Evolutionary conservation across 2,888 invertebrate species (phyloP), one percentile per base, ranked within the genome.

Genomic region (Epinotia brunnichana): DNA sequence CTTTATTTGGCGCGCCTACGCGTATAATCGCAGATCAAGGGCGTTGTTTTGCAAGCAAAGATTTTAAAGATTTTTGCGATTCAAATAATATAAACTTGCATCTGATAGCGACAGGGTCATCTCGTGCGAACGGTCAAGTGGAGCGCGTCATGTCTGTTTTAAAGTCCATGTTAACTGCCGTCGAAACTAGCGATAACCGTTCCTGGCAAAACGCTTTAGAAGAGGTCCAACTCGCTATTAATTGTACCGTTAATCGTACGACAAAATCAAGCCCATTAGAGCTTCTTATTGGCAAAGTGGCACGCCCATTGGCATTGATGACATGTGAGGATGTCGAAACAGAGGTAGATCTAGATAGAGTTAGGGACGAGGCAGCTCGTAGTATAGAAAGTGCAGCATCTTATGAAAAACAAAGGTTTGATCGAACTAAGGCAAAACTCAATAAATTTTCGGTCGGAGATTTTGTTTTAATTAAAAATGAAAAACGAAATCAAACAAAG

Each of bases 401-500:
- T 3, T 73, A 75, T 19, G 76, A 77, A 0, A 78, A 78, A 39
- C 2, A 11, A 3, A 48, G 75, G 0, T 77, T 76, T 69, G 75
- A 77, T 21, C 24, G 11, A 9, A 75, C 48, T 4, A 78, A 77
- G 24, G 75, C 77, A 0, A 62, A 62, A 41, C 0, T 77, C 0
- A 15, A 53, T 1, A 69, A 53, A 0, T 78, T 77, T 68, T 13
- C 35, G 0, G 72, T 78, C 0, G 77, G 77, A 29, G 78, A 78
- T 39, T 78, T 74, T 48, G 79, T 79, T 3, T 59, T 78, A n/a
- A 4, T 78, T 9, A 51, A 75, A 21, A 77, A 75, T 57, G 72
- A 76, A 10, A 77, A 76, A 59, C 69, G 78, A 0, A 77, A 80
- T 54, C 75, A 77, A 66, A 74, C 75, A 0, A 79, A 79, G 41